These are phyloP conservation scores for Agonopterix alstromeriana DNA, from an alignment of 2,888 invertebrate species.

Conservation along the genomic window DNA sequence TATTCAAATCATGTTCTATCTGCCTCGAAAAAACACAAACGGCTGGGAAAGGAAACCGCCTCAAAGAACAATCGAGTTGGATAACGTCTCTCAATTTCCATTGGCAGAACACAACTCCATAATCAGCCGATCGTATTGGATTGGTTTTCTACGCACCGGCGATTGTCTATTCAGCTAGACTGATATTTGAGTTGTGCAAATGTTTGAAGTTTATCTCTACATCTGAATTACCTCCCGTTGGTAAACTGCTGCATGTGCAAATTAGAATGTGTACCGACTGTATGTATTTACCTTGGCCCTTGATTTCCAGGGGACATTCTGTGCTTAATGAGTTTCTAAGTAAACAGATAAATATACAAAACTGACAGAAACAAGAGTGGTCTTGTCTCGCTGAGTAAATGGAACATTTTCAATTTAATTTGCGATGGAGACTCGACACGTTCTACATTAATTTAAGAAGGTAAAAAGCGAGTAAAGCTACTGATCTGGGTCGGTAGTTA, in stretches of 20 bases:
- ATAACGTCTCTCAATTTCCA: conserved; percentile 42
- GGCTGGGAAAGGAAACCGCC: conserved; percentile 47
- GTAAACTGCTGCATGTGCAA: too few species aligned
- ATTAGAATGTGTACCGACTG: too few species aligned
- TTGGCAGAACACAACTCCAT: conserved; percentile 24
- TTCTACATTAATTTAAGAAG: conserved; percentile 38
- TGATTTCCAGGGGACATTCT: too few species aligned
- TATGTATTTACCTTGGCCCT: too few species aligned
- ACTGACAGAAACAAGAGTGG: not conserved
- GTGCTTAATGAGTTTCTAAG: too few species aligned
- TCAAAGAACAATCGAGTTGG: conserved; percentile 37
- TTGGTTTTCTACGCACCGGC: conserved; percentile 20
- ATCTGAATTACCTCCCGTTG: too few species aligned
- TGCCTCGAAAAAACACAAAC: conserved; percentile 23
- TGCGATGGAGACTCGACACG: conserved; percentile 25
- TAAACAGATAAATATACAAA: too few species aligned
- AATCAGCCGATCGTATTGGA: conserved; percentile 30
- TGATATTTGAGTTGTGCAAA: not conserved
- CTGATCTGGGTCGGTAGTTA: conserved; percentile 57
- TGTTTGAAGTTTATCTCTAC: not conserved
- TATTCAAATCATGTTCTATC: conserved; percentile 34
- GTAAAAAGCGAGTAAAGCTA: conserved; percentile 47
- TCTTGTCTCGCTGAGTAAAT: conserved; percentile 27
- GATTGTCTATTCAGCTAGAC: not conserved
- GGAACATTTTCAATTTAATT: conserved; percentile 37